Base-by-base conservation (phyloP, 1,140 invertebrate genomes). In the Nilaparvata lugens region DNA sequence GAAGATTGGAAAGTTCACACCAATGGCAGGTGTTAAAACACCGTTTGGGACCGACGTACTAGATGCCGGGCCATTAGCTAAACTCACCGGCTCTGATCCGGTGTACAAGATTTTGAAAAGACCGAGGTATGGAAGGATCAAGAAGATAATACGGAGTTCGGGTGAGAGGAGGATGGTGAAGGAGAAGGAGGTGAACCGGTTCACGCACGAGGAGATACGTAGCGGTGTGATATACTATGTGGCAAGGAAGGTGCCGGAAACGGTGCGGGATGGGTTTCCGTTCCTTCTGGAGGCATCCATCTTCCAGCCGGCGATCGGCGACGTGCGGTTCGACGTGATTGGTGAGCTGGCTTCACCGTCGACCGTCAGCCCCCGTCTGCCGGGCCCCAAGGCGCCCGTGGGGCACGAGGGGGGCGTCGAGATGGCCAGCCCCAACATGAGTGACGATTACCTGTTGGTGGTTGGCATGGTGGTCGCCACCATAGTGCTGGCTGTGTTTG, bases 141-240 rank as follows among this genome's bases (percentile, higher is more conserved):
- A 89, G 65, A 86, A 89, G 67, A 90, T 93, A 25, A 86, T 90
- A 57, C 74, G 86, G 51, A 86, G 83, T 68, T 85, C 83, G 0
- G 86, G 84, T 2, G 81, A 86, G 58, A 79, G 80, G 58, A 80
- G 80, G 23, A 83, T 79, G 42, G 81, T 82, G 1, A 75, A 85
- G 5, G 86, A 91, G 65, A 81, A 83, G 52, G 83, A 88, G 61
- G 79, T 91, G 0, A 78, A 71, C 0, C 81, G 78, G 58, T 95
- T 95, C 65, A 86, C 86, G 0, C 92, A 95, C 68, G 88, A 93
- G 65, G 93, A 97, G 68, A 74, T 97, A 0, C 82, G 88, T 64
- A 91, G 83, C 62, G 88, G 86, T 0, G 79, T 91, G 0, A 89
- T 93, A 52, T 91, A 89, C 71, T 83, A 86, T 63, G 85, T 89